Percentiles rank a stretch among this genome's conserved stretches.
Conservation (phyloP, 2,113 vertebrate species). For the Anoplopoma fimbria region DNA sequence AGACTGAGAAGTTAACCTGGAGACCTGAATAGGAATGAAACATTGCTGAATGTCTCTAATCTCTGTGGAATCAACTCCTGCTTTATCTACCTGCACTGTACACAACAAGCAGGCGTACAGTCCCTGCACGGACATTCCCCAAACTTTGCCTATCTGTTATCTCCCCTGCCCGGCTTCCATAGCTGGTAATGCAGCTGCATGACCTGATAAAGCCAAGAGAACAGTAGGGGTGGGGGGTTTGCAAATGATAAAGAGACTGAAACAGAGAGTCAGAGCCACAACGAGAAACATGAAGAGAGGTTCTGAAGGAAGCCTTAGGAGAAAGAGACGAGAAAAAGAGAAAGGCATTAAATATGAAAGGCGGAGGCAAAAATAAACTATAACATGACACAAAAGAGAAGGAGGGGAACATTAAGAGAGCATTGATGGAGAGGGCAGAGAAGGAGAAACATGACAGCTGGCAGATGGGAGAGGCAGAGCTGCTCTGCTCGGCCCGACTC, state of each 20-base stretch:
- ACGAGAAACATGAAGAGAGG: background rate
- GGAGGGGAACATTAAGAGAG: slow-evolving; percentile 23
- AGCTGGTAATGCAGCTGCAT: slow-evolving; percentile 51
- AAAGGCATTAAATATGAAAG: slow-evolving; percentile 51
- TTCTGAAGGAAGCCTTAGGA: background rate
- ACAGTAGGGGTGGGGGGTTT: slow-evolving; percentile 46
- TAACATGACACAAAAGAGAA: slow-evolving; percentile 12
- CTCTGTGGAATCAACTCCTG: slow-evolving; percentile 6
- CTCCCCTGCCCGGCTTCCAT: slow-evolving; percentile 43
- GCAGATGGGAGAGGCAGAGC: slow-evolving; percentile 41
- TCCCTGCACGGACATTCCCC: slow-evolving; percentile 22
- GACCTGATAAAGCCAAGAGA: slow-evolving; percentile 62
- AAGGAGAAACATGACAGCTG: slow-evolving; percentile 64
- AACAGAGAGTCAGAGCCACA: slow-evolving; percentile 25
- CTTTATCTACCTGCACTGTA: slow-evolving; percentile 6
- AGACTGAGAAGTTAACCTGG: slow-evolving; percentile 17
- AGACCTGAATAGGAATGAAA: slow-evolving; percentile 28
- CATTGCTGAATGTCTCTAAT: slow-evolving; percentile 35
- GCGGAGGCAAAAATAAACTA: slow-evolving; percentile 41
- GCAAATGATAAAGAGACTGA: slow-evolving; percentile 44
- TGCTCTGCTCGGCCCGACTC: slow-evolving; percentile 57
- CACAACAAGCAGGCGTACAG: slow-evolving; percentile 22
- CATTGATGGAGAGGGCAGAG: slow-evolving; percentile 42
- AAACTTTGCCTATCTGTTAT: slow-evolving; percentile 60
- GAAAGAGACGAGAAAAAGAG: slow-evolving; percentile 23